Base-by-base conservation (phyloP, 92 coral and sea anemone genomes). In the Isaurus tuberculatus region DNA sequence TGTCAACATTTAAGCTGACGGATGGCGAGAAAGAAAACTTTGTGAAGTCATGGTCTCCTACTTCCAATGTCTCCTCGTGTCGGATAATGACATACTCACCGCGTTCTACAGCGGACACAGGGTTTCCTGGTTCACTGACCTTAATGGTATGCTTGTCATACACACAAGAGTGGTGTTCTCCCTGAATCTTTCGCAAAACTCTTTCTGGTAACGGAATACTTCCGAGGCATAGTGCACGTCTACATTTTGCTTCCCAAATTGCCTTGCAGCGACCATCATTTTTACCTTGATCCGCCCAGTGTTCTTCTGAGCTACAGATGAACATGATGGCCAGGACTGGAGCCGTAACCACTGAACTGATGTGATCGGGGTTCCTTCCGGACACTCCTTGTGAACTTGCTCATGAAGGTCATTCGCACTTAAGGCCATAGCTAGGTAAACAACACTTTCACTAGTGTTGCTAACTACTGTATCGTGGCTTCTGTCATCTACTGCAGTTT, bases 41-140 rank as follows among this genome's bases (percentile, higher is more conserved):
- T 25, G 84, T 88, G 70, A 90, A 86, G 37, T 90, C 90, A 66
- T 90, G 93, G 68, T 90, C 93, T 20, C 90, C 86, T 69, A 86
- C 79, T 66, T 72, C 79, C 78, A 90, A 68, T 66, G 80, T 77
- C 55, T 81, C 81, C 70, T 86, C 77, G 49, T 78, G 75, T 19
- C 90, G 86, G 8, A 90, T 90, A 28, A 86, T 27, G 27, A 90
- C 90, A 9, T 67, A 79, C 30, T 83, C 86, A 42, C 88, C 90
- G 30, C 88, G 55, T 83, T 86, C 88, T 16, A 83, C 90, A 63
- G 93, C 88, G 30, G 90, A 88, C 63, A 86, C 71, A 3, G 88
- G 93, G 69, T 82, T 77, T 5, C 81, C 80, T 51, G 93, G 90
- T 33, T 89, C 92, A 0, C 92, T 87, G 5, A 85, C 78, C 57